phyloP scores from a whole-genome alignment of 2,113 vertebrate species.

The Agapornis roseicollis region DNA sequence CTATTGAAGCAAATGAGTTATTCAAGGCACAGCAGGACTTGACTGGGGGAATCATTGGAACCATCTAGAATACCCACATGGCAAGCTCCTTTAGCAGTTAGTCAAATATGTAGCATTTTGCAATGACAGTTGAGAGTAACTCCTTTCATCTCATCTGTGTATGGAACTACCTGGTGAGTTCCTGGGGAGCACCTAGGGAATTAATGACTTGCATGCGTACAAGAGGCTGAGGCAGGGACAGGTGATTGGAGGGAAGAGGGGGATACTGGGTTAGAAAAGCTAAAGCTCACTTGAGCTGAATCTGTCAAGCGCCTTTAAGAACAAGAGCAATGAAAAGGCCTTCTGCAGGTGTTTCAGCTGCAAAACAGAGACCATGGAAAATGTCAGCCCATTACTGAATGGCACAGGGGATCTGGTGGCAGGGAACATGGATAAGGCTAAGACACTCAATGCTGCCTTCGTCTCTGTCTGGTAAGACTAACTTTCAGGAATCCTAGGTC shows the following conservation, averaged over 20 bases:
- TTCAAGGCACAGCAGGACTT: not conserved
- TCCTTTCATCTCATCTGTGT: not conserved
- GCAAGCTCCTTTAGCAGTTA: not conserved
- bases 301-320: not conserved
- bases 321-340: not conserved
- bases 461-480: not conserved
- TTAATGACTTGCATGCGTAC: not conserved
- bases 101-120: not conserved
- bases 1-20: not conserved
- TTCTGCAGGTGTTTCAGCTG: not conserved
- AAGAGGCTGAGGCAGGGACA: fast-evolving
- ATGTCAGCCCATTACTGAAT: not conserved
- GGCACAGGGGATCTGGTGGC: not conserved
- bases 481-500: not conserved
- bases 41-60: not conserved
- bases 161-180: not conserved
- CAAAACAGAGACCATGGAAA: not conserved
- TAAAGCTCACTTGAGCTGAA: not conserved
- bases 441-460: not conserved
- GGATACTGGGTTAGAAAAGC: not conserved
- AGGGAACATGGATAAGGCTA: not conserved
- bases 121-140: not conserved
- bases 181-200: not conserved
- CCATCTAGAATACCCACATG: not conserved
- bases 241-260: not conserved